phyloP scores from a whole-genome alignment of 2,888 invertebrate genomes.

The Philopedon plagiatum region DNA sequence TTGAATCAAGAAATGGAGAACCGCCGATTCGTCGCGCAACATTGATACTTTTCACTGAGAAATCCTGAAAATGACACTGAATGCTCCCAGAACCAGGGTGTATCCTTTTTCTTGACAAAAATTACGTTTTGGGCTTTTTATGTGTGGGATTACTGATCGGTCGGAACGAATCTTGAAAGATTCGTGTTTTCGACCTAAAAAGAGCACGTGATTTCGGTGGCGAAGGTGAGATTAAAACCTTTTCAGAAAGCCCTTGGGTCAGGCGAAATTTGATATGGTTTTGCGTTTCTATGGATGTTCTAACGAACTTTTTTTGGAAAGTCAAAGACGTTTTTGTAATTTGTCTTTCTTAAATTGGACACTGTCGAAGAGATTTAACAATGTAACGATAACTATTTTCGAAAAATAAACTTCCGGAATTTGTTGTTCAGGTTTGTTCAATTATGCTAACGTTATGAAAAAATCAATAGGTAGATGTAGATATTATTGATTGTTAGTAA shows the following conservation, averaged over 20 bases:
- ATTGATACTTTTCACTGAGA: slow-evolving; percentile 46
- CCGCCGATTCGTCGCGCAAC: slow-evolving; percentile 52
- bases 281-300: slow-evolving; percentile 15
- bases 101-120: slow-evolving; percentile 26
- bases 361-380: slow-evolving; percentile 5
- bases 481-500: too few species aligned
- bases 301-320: slow-evolving; percentile 16
- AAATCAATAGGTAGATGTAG: too few species aligned
- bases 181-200: slow-evolving; percentile 44
- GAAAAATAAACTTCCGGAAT: not conserved
- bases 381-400: not conserved
- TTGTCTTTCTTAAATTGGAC: slow-evolving; percentile 32
- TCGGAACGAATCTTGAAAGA: slow-evolving; percentile 53
- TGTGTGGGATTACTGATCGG: slow-evolving; percentile 53
- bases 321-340: slow-evolving; percentile 3
- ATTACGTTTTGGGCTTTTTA: slow-evolving; percentile 44
- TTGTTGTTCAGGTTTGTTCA: too few species aligned
- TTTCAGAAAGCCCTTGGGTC: slow-evolving; percentile 26
- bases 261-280: slow-evolving; percentile 36
- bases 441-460: too few species aligned
- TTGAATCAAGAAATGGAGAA: slow-evolving; percentile 35
- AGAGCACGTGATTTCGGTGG: slow-evolving; percentile 52
- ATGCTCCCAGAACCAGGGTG: slow-evolving; percentile 25
- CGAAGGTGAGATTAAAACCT: slow-evolving; percentile 52
- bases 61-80: slow-evolving; percentile 39